Percentiles rank a stretch among this genome's conserved stretches.
Evolutionary conservation across 2,113 vertebrate genomes (phyloP).

Genomic region (Gambusia holbrooki): DNA sequence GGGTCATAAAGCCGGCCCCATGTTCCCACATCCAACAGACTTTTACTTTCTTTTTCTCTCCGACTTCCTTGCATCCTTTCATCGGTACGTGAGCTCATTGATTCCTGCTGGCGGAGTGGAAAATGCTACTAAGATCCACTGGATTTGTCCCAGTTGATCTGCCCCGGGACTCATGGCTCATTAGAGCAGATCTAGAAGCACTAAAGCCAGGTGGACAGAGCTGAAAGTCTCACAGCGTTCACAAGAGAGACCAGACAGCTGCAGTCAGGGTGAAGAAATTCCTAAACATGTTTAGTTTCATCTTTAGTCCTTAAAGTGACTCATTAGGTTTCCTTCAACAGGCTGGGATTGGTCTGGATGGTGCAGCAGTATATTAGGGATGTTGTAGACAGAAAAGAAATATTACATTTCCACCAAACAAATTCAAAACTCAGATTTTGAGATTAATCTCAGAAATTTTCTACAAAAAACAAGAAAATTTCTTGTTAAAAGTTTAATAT

Average conservation of each 20-base stretch:
- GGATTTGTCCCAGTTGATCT: conserved; percentile 40
- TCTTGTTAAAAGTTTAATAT: too few relatives aligned
- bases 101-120: conserved; percentile 51
- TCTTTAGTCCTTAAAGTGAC: neutral
- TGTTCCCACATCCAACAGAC: neutral
- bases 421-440: too few relatives aligned
- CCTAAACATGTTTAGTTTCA: neutral
- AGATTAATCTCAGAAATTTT: too few relatives aligned
- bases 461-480: too few relatives aligned
- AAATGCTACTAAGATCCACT: conserved; percentile 47
- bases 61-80: neutral
- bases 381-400: too few relatives aligned
- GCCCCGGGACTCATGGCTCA: neutral
- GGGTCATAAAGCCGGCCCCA: neutral
- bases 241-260: neutral
- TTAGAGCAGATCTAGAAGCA: conserved; percentile 4
- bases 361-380: too few relatives aligned
- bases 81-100: conserved; percentile 11
- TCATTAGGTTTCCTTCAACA: too few relatives aligned
- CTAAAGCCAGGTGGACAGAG: neutral
- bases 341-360: too few relatives aligned
- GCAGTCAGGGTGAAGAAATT: neutral
- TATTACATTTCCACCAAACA: too few relatives aligned
- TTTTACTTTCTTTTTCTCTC: neutral
- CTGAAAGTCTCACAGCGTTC: neutral